Conservation (phyloP, 2,888 invertebrate genomes). For the Epirrhoe tristata region DNA sequence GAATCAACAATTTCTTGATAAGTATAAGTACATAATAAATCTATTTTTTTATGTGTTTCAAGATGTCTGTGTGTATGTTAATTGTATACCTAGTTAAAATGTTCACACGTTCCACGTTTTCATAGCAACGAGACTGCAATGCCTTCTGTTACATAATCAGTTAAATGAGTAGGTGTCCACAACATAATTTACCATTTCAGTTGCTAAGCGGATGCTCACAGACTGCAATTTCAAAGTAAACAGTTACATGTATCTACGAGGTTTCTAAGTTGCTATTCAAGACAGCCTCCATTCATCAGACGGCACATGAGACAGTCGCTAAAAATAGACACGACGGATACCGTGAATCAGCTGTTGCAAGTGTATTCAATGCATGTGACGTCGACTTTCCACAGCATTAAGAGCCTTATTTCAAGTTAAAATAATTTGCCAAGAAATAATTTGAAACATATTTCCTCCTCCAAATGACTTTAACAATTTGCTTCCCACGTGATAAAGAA, state of each 20-base stretch:
- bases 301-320: constrained; percentile 59
- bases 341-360: constrained; percentile 71
- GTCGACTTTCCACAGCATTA: constrained; percentile 41
- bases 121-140: background rate
- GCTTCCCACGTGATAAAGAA: constrained; percentile 39
- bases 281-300: constrained; percentile 53
- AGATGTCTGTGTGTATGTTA: too few species aligned
- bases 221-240: background rate
- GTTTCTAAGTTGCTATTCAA: constrained; percentile 40
- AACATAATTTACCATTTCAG: background rate
- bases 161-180: background rate
- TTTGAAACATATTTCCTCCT: constrained; percentile 6
- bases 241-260: constrained; percentile 11
- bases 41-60: too few species aligned
- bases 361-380: constrained; percentile 54
- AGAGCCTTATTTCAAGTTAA: constrained; percentile 9
- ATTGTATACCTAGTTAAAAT: background rate
- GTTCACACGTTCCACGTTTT: background rate
- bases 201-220: background rate
- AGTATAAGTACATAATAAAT: too few species aligned
- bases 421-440: constrained; percentile 1
- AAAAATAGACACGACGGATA: constrained; percentile 69
- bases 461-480: constrained; percentile 20
- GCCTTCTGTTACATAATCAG: background rate
- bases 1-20: too few species aligned